These are phyloP conservation scores for Semotilus atromaculatus DNA, from an alignment of 2,797 vertebrate species.

Conservation along the genomic window DNA sequence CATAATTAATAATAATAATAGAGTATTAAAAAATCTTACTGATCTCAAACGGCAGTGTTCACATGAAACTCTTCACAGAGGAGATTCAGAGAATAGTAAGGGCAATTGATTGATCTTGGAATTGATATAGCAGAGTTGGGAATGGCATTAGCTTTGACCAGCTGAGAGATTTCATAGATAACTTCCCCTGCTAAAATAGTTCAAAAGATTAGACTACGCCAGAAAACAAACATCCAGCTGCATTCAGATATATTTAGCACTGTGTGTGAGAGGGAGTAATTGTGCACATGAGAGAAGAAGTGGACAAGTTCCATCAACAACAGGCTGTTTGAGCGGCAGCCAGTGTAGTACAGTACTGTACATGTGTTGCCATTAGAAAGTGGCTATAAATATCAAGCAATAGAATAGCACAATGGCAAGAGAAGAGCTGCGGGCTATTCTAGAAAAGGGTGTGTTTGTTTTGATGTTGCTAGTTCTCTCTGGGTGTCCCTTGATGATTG, in stretches of 20 bases:
- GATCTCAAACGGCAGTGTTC: not conserved
- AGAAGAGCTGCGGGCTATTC: not conserved
- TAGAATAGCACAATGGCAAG: constrained; percentile 16
- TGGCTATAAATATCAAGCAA: constrained; percentile 56
- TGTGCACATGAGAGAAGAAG: not conserved
- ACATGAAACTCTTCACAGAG: not conserved
- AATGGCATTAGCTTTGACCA: not conserved
- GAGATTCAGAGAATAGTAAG: not conserved
- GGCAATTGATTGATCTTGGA: not conserved
- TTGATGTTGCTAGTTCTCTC: constrained; percentile 27
- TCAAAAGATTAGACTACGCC: not conserved
- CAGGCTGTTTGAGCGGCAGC: constrained; percentile 24
- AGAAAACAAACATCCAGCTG: constrained; percentile 23
- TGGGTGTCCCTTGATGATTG: constrained; percentile 13
- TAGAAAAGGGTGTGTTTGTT: constrained; percentile 17
- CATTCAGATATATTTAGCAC: constrained; percentile 39
- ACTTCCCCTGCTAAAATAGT: not conserved
- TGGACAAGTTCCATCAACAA: not conserved
- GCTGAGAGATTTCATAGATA: not conserved
- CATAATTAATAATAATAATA: not conserved
- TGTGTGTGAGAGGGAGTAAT: constrained; percentile 9
- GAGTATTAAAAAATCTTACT: not conserved
- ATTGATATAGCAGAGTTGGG: not conserved
- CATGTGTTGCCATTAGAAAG: constrained; percentile 44
- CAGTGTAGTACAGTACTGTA: constrained; percentile 21